Base-by-base conservation (phyloP, 1,140 invertebrate species). In the Augochlora pura region DNA sequence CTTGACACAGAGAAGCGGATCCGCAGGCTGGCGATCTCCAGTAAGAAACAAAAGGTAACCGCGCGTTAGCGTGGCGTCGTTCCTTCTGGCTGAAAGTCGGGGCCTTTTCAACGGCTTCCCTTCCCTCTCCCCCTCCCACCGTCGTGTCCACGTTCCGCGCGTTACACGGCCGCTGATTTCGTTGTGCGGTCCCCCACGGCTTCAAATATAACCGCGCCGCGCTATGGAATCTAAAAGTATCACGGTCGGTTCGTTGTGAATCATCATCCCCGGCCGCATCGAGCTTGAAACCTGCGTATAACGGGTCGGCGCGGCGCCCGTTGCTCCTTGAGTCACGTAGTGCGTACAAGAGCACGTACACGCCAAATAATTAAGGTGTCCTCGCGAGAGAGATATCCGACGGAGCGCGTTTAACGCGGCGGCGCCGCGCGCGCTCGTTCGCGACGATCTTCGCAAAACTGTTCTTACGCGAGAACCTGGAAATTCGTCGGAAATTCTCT, bases 181-280 rank as follows among this genome's bases (percentile, higher is more conserved):
- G 38, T 52, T 68, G 57, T 73, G 38, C 65, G 18, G 32, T 4
- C 21, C 10, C n/a, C n/a, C n/a, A n/a, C n/a, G n/a, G 54, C 42
- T 38, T 82, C 60, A 42, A 72, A 78, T 69, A 46, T 39, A 66
- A 77, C 38, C 27, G 23, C 18, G 54, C 60, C 18, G 49, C 16
- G 7, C 10, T 32, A 38, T 46, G 59, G 39, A 78, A 78, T 78
- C 49, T 80, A 79, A 82, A 72, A 74, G 77, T 65, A 84, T 84
- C 65, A 32, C 82, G 39, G 64, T 65, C 25, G 54, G 49, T 66
- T 80, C 64, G 71, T 75, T 59, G 62, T 78, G 76, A 78, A 78
- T 77, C 52, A 76, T 12, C n/a, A n/a, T n/a, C n/a, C 68, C n/a
- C 52, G 62, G n/a, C n/a, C 57, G 81, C 65, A 63, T 68, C 46